These are phyloP conservation scores for Coccyzus lansbergi DNA, from an alignment of 2,797 vertebrate genomes.

Conservation along the genomic window DNA sequence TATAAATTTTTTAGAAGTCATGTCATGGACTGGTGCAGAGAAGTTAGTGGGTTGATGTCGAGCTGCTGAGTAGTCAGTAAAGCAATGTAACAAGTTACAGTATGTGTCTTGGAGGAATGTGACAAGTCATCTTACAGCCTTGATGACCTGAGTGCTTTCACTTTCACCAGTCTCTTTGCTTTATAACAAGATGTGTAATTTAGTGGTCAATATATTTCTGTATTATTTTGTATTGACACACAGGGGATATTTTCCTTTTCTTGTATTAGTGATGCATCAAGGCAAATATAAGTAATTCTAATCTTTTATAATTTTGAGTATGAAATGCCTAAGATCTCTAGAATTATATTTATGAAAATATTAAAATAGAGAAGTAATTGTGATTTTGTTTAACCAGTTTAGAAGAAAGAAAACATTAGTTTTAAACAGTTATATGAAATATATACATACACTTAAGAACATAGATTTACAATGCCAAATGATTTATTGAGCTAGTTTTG, in stretches of 20 bases:
- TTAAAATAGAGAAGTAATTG: neutral
- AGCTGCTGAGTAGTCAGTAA: neutral
- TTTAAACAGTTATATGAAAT: neutral
- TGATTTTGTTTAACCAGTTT: neutral
- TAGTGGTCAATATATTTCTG: neutral
- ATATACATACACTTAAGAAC: neutral
- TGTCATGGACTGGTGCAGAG: neutral
- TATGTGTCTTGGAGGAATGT: neutral
- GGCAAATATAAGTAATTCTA: neutral
- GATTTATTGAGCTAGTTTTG: neutral
- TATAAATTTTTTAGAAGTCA: neutral
- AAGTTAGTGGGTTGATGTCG: neutral
- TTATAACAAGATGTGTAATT: neutral
- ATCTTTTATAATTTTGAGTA: neutral
- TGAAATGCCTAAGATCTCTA: neutral
- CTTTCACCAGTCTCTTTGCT: neutral
- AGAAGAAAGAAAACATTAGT: neutral
- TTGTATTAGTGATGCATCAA: neutral
- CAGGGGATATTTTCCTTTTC: accelerated
- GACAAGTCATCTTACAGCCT: neutral
- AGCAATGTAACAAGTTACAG: neutral
- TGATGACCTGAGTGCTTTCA: neutral
- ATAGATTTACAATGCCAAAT: neutral
- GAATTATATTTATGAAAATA: neutral
- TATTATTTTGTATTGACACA: neutral